Evolutionary conservation across 2,888 invertebrate genomes (phyloP).

Genomic region (Dione vanillae): DNA sequence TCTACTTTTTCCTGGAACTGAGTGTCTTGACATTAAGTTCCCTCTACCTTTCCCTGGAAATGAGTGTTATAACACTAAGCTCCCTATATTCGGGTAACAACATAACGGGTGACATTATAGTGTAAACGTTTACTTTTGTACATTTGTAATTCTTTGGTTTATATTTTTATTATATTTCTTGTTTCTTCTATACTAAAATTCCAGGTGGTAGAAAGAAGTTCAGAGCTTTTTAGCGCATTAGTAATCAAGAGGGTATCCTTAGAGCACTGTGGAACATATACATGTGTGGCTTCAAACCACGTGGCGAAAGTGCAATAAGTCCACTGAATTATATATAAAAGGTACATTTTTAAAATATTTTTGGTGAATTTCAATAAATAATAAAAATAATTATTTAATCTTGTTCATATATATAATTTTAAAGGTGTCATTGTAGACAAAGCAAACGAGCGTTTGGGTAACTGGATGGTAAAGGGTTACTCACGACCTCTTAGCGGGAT

Average conservation of each 20-base stretch:
- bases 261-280: slow-evolving; percentile 88
- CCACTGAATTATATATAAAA: slow-evolving; percentile 89
- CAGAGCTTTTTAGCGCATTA: slow-evolving; percentile 88
- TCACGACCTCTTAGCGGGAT: too few relatives aligned
- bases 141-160: background rate
- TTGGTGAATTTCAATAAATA: too few relatives aligned
- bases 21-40: background rate
- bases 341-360: slow-evolving; percentile 69
- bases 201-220: slow-evolving; percentile 87
- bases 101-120: too few relatives aligned
- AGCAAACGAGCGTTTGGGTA: too few relatives aligned
- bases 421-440: too few relatives aligned
- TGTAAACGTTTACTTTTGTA: too few relatives aligned
- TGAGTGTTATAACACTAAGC: too few relatives aligned
- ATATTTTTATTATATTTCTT: background rate
- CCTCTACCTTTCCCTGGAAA: background rate
- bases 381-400: too few relatives aligned
- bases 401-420: too few relatives aligned
- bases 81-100: too few relatives aligned
- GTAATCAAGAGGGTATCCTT: slow-evolving; percentile 89
- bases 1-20: background rate
- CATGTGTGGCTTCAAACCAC: slow-evolving; percentile 89
- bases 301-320: slow-evolving; percentile 88
- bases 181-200: slow-evolving; percentile 44
- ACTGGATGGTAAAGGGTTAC: too few relatives aligned